These are phyloP conservation scores for Pangasius macronema DNA, from an alignment of 2,797 vertebrate genomes.

Conservation along the genomic window DNA sequence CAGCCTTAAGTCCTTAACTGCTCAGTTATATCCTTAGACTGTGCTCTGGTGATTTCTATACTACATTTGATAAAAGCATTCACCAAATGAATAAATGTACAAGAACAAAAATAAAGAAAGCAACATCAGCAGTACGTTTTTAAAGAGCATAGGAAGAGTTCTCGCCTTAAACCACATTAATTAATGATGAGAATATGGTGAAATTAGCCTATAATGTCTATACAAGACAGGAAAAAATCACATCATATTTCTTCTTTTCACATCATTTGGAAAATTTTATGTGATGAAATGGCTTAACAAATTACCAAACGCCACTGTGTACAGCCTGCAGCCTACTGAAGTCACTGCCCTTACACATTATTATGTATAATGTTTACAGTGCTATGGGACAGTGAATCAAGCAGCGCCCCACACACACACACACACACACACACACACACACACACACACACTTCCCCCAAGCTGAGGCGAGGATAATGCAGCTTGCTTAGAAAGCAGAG, in stretches of 20 bases:
- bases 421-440: conserved; percentile 29
- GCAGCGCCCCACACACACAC: conserved; percentile 35
- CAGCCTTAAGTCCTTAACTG: background rate
- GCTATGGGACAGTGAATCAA: conserved; percentile 5
- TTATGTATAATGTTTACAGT: conserved; percentile 28
- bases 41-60: background rate
- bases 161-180: conserved; percentile 22
- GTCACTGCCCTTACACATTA: background rate
- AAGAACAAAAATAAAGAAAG: conserved; percentile 19
- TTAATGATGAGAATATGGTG: conserved; percentile 21
- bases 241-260: conserved; percentile 23
- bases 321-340: conserved; percentile 29
- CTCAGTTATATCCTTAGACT: background rate
- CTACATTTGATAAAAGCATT: background rate
- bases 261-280: conserved; percentile 21
- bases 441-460: background rate
- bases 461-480: conserved; percentile 31
- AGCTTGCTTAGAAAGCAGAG: conserved; percentile 54
- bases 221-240: conserved; percentile 19
- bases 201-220: background rate
- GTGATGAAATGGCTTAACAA: conserved; percentile 18
- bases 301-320: conserved; percentile 18
- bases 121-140: conserved; percentile 4
- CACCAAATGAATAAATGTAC: background rate
- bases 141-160: conserved; percentile 13